These are phyloP conservation scores for Spilogale gracilis DNA, from an alignment of 2,113 vertebrate genomes.

Conservation along the genomic window DNA sequence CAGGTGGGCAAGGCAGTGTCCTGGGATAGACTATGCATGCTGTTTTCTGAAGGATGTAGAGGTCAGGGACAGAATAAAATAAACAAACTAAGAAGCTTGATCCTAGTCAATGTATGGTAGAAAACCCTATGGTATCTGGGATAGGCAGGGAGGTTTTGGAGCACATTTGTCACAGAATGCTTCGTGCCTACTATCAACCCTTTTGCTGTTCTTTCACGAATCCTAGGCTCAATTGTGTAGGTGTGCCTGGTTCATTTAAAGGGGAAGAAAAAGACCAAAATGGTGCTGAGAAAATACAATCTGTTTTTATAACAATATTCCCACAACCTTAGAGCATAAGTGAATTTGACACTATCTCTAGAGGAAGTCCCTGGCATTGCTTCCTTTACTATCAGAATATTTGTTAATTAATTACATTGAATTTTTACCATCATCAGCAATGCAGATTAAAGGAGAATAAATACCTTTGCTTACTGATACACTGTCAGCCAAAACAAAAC, in stretches of 20 bases:
- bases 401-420: constrained; percentile 28
- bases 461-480: not conserved
- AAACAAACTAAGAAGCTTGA: not conserved
- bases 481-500: not conserved
- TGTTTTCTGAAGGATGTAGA: not conserved
- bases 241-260: not conserved
- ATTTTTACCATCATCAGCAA: not conserved
- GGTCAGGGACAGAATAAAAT: not conserved
- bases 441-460: not conserved
- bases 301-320: not conserved
- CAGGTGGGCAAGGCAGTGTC: not conserved
- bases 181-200: not conserved
- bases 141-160: not conserved
- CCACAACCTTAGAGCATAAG: not conserved
- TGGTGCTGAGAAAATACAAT: not conserved
- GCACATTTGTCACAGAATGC: not conserved
- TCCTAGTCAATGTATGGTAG: not conserved
- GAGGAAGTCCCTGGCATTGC: not conserved
- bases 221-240: not conserved
- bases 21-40: not conserved
- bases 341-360: not conserved
- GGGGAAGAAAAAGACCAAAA: not conserved
- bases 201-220: not conserved
- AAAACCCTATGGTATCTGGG: not conserved
- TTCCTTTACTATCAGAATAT: constrained; percentile 54